A percentile compares a stretch with the other conserved stretches of the same genome.
Evolutionary conservation across 2,888 invertebrate species (phyloP).

Genomic region (Caenorhabditis panamensis): DNA sequence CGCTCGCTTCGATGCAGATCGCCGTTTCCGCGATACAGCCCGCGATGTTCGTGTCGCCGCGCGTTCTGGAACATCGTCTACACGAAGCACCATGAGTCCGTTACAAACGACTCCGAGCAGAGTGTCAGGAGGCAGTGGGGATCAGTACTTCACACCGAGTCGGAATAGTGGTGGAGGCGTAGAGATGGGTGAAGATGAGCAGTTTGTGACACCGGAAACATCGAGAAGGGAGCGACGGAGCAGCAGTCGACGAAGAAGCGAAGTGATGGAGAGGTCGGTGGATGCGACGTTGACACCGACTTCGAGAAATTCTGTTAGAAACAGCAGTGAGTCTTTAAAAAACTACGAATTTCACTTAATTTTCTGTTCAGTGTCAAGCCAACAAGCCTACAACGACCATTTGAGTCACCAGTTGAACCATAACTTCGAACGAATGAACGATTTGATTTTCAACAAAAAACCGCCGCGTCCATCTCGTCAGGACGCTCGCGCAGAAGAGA

Average conservation of each 20-base stretch:
- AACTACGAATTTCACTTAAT: too few relatives aligned
- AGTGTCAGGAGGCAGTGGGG: neutral
- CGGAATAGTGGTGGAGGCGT: neutral
- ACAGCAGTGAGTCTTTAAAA: too few relatives aligned
- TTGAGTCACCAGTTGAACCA: constrained; percentile 32
- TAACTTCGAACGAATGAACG: constrained; percentile 30
- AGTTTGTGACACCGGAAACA: constrained; percentile 30
- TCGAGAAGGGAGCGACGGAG: constrained; percentile 23
- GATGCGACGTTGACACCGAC: constrained; percentile 8
- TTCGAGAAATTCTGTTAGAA: too few relatives aligned
- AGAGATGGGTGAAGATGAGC: too few relatives aligned
- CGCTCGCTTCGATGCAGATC: constrained; percentile 26
- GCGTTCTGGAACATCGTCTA: constrained; percentile 7
- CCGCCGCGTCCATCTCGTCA: constrained; percentile 19
- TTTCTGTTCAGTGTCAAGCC: neutral
- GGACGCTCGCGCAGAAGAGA: too few relatives aligned
- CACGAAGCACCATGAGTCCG: constrained; percentile 28
- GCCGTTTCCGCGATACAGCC: constrained; percentile 24
- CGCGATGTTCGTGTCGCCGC: constrained; percentile 34
- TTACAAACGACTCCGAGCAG: neutral
- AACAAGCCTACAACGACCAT: neutral
- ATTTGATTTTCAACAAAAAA: neutral
- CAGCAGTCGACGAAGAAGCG: neutral
- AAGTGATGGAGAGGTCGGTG: neutral
- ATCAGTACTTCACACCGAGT: constrained; percentile 32